phyloP scores from a whole-genome alignment of 2,888 invertebrate species.

The Anticlea derivata region DNA sequence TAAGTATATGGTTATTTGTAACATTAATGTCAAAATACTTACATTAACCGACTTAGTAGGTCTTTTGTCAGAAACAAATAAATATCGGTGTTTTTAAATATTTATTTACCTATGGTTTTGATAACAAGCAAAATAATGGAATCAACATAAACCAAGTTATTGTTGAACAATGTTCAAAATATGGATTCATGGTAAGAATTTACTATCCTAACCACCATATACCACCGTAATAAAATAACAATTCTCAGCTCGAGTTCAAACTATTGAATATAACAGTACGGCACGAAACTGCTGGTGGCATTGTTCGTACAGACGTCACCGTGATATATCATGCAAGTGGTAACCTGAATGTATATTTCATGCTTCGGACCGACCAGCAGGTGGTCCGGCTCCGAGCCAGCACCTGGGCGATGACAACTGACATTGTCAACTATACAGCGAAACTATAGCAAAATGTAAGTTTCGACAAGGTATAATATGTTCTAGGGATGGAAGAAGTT shows the following conservation, averaged over 20 bases:
- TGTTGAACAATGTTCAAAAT: too few species aligned
- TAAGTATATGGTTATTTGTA: too few species aligned
- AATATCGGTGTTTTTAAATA: too few species aligned
- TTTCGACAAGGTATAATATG: constrained; percentile 13
- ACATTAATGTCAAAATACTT: too few species aligned
- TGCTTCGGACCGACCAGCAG: too few species aligned
- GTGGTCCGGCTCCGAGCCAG: constrained; percentile 41
- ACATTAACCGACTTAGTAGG: too few species aligned
- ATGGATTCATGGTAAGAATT: constrained; percentile 3
- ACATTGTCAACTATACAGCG: constrained; percentile 21
- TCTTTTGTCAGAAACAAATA: too few species aligned
- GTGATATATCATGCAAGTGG: constrained; percentile 66
- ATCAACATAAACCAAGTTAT: too few species aligned
- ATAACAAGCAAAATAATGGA: too few species aligned
- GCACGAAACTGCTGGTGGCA: constrained; percentile 39
- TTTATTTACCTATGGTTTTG: too few species aligned
- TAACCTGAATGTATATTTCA: constrained; percentile 66
- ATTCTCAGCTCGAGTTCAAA: constrained; percentile 34
- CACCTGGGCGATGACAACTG: constrained; percentile 49
- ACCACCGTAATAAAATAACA: constrained; percentile 32
- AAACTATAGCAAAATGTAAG: constrained; percentile 18
- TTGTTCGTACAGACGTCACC: constrained; percentile 54
- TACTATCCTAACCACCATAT: constrained; percentile 4
- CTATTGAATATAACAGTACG: constrained; percentile 40
- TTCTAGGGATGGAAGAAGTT: constrained; percentile 17